Conservation (phyloP, 2,113 vertebrate species). For the Montifringilla adamsi region DNA sequence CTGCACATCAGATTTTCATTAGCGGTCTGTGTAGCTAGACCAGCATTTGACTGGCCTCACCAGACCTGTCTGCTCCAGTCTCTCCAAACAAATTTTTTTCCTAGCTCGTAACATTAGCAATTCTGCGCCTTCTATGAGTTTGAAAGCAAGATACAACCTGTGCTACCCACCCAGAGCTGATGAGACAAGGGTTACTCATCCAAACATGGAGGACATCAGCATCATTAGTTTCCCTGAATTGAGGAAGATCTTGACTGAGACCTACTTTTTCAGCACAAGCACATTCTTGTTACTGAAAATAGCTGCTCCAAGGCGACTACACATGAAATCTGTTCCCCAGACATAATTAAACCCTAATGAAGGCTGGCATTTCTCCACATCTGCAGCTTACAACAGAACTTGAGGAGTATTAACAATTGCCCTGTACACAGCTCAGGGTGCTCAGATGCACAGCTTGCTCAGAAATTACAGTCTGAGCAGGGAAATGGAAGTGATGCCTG, state of each 20-base stretch:
- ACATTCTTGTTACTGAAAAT: neutral
- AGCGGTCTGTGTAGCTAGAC: neutral
- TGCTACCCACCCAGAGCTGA: neutral
- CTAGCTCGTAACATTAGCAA: neutral
- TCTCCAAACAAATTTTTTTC: neutral
- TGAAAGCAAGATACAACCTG: neutral
- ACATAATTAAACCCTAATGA: conserved; percentile 30
- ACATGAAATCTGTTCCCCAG: neutral
- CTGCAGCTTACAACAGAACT: neutral
- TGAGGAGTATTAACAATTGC: neutral
- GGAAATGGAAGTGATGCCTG: neutral
- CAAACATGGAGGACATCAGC: neutral
- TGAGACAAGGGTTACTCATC: neutral
- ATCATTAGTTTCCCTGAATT: neutral
- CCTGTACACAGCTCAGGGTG: neutral
- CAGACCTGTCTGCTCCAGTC: neutral
- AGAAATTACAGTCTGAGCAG: neutral
- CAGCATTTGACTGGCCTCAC: neutral
- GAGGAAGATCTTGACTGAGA: neutral
- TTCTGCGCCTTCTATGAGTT: neutral
- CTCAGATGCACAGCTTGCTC: neutral
- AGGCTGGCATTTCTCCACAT: neutral
- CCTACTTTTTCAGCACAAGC: neutral
- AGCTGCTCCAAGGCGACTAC: neutral
- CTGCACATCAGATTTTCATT: neutral